Conservation (phyloP, 2,888 invertebrate genomes). For the Drosophila yooni region DNA sequence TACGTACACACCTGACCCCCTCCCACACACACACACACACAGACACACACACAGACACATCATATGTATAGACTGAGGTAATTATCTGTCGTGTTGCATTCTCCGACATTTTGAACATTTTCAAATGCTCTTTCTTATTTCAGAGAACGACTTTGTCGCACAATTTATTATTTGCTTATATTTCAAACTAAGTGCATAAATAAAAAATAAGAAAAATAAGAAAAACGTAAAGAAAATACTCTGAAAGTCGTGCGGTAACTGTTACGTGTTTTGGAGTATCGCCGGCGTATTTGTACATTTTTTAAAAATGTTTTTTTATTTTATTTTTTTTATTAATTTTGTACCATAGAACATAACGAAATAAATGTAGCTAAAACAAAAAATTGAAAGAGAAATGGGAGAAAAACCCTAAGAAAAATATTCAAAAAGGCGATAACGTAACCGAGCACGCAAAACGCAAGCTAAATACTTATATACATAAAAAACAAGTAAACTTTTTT, state of each 20-base stretch:
- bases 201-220: neutral
- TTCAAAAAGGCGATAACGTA: conserved; percentile 30
- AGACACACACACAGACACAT: neutral
- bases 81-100: conserved; percentile 7
- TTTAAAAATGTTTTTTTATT: neutral
- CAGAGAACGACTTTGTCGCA: conserved; percentile 7
- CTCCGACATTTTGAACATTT: neutral
- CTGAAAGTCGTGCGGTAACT: conserved; percentile 5
- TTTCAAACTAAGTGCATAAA: neutral
- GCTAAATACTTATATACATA: conserved; percentile 29
- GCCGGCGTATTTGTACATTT: conserved; percentile 12
- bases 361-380: conserved; percentile 13
- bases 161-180: conserved; percentile 3
- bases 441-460: conserved; percentile 39
- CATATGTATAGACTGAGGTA: conserved; percentile 25
- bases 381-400: conserved; percentile 2
- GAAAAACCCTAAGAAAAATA: conserved; percentile 18
- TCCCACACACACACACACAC: neutral
- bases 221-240: conserved; percentile 8
- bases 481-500: conserved; percentile 42
- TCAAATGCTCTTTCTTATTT: neutral
- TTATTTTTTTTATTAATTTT: conserved; percentile 17
- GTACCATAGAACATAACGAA: conserved; percentile 35
- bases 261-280: conserved; percentile 2
- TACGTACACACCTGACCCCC: neutral